These are phyloP conservation scores for Siphamia tubifer DNA, from an alignment of 2,113 vertebrate genomes.

Conservation along the genomic window DNA sequence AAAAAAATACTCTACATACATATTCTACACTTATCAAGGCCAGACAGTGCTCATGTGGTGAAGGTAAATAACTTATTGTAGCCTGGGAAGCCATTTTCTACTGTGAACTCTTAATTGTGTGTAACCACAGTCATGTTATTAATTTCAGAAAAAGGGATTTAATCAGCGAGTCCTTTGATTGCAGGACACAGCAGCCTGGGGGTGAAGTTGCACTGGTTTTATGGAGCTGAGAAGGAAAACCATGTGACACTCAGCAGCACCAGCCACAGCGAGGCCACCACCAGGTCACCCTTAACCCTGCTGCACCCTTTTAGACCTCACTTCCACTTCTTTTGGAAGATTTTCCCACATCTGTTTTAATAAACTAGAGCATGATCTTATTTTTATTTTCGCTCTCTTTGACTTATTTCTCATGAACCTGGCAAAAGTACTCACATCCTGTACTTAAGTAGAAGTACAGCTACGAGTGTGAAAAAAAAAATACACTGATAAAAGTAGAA, in stretches of 20 bases:
- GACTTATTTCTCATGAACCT: no score
- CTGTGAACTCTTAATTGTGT: neutral
- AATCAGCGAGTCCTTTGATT: conserved; percentile 36
- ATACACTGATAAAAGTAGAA: no score
- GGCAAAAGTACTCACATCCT: no score
- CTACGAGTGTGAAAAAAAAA: no score
- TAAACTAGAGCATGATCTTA: no score
- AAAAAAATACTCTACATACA: no score
- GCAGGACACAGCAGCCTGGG: neutral
- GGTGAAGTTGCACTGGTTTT: conserved; percentile 22
- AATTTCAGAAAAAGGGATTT: conserved; percentile 12
- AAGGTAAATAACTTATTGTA: no score
- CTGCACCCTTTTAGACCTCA: neutral
- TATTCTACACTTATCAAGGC: no score
- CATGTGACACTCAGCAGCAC: conserved; percentile 65
- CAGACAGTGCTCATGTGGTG: no score
- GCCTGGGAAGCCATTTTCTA: neutral
- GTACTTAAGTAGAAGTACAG: no score
- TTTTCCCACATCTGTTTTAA: neutral
- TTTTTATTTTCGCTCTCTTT: no score
- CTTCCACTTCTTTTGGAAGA: neutral
- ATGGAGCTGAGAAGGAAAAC: neutral
- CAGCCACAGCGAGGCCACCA: conserved; percentile 14
- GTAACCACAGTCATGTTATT: neutral
- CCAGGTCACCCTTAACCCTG: neutral